Conservation (phyloP, 2,113 vertebrate genomes). For the Pristiophorus japonicus region DNA sequence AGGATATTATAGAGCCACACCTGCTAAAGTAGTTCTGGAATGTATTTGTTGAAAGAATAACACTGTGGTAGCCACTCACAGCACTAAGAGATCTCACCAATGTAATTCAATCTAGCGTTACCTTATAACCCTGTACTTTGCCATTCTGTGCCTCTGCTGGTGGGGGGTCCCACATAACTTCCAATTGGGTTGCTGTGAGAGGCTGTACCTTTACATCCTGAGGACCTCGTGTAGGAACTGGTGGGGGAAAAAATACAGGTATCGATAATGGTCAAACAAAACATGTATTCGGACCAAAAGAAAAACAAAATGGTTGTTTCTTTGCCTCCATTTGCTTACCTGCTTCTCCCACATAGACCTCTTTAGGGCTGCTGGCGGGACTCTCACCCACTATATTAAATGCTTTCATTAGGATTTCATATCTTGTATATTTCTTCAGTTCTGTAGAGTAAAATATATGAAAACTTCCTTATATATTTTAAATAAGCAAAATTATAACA, state of each 20-base stretch:
- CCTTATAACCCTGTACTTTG: slow-evolving; percentile 96
- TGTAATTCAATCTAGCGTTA: slow-evolving; percentile 44
- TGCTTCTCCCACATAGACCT: slow-evolving; percentile 91
- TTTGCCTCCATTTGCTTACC: slow-evolving; percentile 54
- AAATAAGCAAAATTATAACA: background rate
- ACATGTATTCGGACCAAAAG: background rate
- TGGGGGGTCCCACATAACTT: slow-evolving; percentile 83
- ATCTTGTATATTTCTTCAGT: slow-evolving; percentile 81
- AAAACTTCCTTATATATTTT: background rate
- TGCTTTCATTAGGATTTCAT: slow-evolving; percentile 83
- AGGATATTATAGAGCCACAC: background rate
- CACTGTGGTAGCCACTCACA: background rate
- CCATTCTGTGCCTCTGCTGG: slow-evolving; percentile 87
- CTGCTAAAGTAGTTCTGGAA: background rate
- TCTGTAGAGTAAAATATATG: slow-evolving; percentile 56
- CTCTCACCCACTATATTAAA: slow-evolving; percentile 88
- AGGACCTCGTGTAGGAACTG: slow-evolving; percentile 82
- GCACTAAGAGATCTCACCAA: background rate
- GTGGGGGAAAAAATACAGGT: slow-evolving; percentile 39
- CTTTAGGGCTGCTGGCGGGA: slow-evolving; percentile 71
- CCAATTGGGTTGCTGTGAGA: slow-evolving; percentile 76
- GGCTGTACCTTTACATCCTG: slow-evolving; percentile 74
- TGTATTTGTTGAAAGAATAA: too few relatives aligned
- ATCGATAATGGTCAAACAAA: background rate
- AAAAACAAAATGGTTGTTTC: background rate